Base-by-base conservation (phyloP, 2,888 invertebrate genomes). In the Malacosoma neustria region DNA sequence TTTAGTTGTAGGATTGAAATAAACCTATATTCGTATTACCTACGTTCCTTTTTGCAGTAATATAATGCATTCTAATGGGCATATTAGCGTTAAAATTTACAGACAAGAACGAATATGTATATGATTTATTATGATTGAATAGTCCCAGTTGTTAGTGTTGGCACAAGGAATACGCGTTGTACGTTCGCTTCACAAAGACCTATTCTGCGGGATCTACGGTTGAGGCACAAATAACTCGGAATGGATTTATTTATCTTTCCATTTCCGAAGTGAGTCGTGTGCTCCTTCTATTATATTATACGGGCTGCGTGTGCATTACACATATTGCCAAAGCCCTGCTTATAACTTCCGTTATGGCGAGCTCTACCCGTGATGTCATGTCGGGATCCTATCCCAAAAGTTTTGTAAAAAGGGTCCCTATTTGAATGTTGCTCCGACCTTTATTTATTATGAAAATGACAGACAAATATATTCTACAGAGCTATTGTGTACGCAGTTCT, bases 201-300 rank as follows among this genome's bases (percentile, higher is more conserved):
- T 37, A 38, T 38, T 46, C 41, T 31, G 40, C 40, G 46, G 41
- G 46, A 51, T 51, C 44, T 44, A 42, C 42, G 46, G 42, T 41
- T 41, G 36, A 40, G 36, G 49, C 46, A 55, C 53, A 60, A 63
- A 64, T 59, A 62, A 51, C 34, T 12, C 39, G 36, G 45, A 51
- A 51, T 49, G 48, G 53, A 51, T 62, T 64, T 65, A 65, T 67
- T 64, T 64, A 61, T 66, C 49, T 55, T 57, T 46, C 54, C 46
- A 52, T 57, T 54, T 49, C 49, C 49, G 51, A 53, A 53, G 39
- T 48, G 45, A 54, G 47, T 55, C 40, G 43, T 36, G n/a, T 42
- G 43, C 49, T 45, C 48, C 48, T 57, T 49, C 48, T 49, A 54
- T 57, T 58, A 53, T 55, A 61, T 61, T 55, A 53, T 45, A 43